Base-by-base conservation (phyloP, 2,113 vertebrate genomes). In the Synodontis membranacea region DNA sequence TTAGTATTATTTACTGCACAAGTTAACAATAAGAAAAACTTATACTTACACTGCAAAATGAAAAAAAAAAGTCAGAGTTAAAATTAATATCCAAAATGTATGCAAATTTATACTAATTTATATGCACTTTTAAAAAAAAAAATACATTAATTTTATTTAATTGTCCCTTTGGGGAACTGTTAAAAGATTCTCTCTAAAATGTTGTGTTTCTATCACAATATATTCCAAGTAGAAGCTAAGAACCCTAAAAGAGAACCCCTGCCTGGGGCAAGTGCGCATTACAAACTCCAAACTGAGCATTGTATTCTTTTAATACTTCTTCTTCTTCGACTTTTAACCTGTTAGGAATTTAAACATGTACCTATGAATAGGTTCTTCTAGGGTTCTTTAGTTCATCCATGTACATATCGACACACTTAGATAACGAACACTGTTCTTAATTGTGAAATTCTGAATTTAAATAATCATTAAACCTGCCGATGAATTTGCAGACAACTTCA, bases 91-190 rank as follows among this genome's bases (percentile, higher is more conserved):
- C 44, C 42, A 42, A 48, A 76, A 19, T 75, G 0, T 10, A 78
- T 78, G 46, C 44, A 50, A 50, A 50, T 78, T 17, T 78, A 78
- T 78, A 50, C 46, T 54, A 52, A 54, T 52, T 78, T 52, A 52
- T 54, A n/a, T 11, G 34, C 6, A 74, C 25, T 44, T 44, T 25
- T 4, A 56, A 72, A 72, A 50, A 23, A n/a, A n/a, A n/a, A n/a
- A n/a, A n/a, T n/a, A n/a, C 12, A 44, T 44, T 25, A 2, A 74
- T 74, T 28, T 74, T 31, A n/a, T 34, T 66, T 17, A 37, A 68
- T 25, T 50, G 28, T n/a, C 28, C 74, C 44, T 76, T 76, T 31
- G 25, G 48, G 48, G n/a, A 52, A 52, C 15, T 0, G 6, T 31
- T 78, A 23, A 46, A 44, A 46, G 17, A 68, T 68, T 64, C 15